phyloP scores from a whole-genome alignment of 2,888 invertebrate species.

The Monoplex corrugatus region DNA sequence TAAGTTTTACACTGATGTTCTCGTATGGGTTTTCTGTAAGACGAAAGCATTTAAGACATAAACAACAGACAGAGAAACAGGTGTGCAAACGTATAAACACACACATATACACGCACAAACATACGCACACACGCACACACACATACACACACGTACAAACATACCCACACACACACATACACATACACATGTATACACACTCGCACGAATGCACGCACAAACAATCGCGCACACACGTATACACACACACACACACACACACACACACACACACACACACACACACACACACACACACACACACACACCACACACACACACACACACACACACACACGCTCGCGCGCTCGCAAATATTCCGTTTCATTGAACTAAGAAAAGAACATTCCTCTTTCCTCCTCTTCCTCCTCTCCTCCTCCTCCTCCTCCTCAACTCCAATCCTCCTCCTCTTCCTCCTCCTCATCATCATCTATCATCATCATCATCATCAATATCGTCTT shows the following conservation, averaged over 20 bases:
- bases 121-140: conserved; percentile 12
- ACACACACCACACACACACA: conserved; percentile 22
- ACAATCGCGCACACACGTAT: conserved; percentile 28
- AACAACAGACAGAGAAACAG: conserved; percentile 7
- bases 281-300: conserved; percentile 37
- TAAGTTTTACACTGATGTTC: too few relatives aligned
- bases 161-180: conserved; percentile 15
- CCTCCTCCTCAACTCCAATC: too few relatives aligned
- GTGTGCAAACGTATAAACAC: too few relatives aligned
- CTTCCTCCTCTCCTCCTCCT: too few relatives aligned
- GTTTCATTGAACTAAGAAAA: background rate
- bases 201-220: conserved; percentile 1
- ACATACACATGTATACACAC: conserved; percentile 27
- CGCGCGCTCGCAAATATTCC: background rate
- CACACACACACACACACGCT: conserved; percentile 21
- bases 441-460: too few relatives aligned
- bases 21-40: too few relatives aligned
- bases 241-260: conserved; percentile 30
- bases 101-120: background rate
- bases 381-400: background rate
- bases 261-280: conserved; percentile 10
- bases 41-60: too few relatives aligned
- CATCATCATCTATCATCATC: too few relatives aligned
- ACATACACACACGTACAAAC: conserved; percentile 26
- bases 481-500: background rate